Base-by-base conservation (phyloP, 2,113 vertebrate species). In the Ammodytes marinus region DNA sequence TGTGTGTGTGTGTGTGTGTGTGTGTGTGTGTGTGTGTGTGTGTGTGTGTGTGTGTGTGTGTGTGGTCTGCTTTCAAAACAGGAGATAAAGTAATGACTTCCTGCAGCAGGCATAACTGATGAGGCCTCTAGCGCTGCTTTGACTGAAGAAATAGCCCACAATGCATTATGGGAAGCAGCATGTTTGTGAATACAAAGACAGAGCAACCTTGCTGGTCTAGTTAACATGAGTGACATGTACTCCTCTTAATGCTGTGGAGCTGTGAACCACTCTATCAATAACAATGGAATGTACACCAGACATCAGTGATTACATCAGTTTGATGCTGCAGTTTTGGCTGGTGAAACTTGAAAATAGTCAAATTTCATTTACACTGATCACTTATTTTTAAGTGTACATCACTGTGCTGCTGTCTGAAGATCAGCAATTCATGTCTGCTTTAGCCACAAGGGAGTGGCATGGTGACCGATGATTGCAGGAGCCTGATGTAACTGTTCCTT, bases 1-100 rank as follows among this genome's bases (percentile, higher is more conserved):
- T 27, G 27, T 27, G 27, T 27, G 27, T 27, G 27, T 27, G 27
- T 27, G 27, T 27, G 27, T 27, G 27, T 27, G 27, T 27, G 27
- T 27, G 27, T 27, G 27, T 27, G 27, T 27, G 27, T 27, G 27
- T 27, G 27, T 27, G 27, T 27, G 27, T 27, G 27, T 27, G 27
- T 27, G 27, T 27, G 27, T 27, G 27, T 27, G 27, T 27, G 27
- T 27, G 27, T 27, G 27, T 1, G 27, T 27, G 54, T 82, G 77
- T 80, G 60, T 77, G 76, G 69, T 71, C 76, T 1, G 40, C 69
- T 78, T 69, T 89, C 85, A 85, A 50, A 79, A 58, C 39, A 13
- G 40, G 45, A 77, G 80, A 86, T 84, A 43, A 88, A 88, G 74
- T 84, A 68, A 82, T 77, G 39, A 11, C 54, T 57, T 72, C 59